A percentile compares a stretch with the other conserved stretches of the same genome.
Conservation (phyloP, 2,888 invertebrate species). For the Polyommatus iphigenia region DNA sequence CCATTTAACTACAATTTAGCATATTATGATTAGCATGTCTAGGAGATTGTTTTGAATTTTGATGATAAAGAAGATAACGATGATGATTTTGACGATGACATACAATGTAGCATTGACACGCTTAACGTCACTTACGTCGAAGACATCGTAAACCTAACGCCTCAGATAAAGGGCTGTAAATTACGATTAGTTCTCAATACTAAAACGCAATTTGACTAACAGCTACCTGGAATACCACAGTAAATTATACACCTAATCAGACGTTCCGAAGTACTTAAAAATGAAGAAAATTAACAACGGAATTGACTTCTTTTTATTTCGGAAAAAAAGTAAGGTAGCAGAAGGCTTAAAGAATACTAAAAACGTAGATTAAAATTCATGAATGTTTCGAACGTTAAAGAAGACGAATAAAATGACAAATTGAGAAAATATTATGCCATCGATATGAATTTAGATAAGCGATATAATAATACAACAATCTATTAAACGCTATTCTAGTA, state of each 20-base stretch:
- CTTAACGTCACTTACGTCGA: constrained; percentile 47
- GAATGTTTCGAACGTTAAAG: too few relatives aligned
- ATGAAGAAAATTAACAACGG: not conserved
- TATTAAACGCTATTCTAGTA: too few relatives aligned
- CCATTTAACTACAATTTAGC: too few relatives aligned
- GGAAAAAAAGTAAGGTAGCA: not conserved
- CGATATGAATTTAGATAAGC: too few relatives aligned
- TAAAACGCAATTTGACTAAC: not conserved
- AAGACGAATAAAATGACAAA: too few relatives aligned
- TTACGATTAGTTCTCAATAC: constrained; percentile 61
- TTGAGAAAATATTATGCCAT: too few relatives aligned
- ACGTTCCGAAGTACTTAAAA: not conserved
- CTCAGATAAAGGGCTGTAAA: constrained; percentile 74
- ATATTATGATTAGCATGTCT: too few relatives aligned
- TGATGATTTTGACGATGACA: not conserved
- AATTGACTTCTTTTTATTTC: not conserved
- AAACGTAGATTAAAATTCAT: too few relatives aligned
- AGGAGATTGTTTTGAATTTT: too few relatives aligned
- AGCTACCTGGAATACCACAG: constrained; percentile 3
- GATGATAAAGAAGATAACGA: not conserved
- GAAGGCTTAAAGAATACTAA: too few relatives aligned
- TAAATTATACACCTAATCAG: constrained; percentile 13
- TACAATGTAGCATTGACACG: constrained; percentile 67
- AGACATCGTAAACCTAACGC: constrained; percentile 34
- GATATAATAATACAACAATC: too few relatives aligned